Percentiles rank a stretch among this genome's conserved stretches.
phyloP scores from a whole-genome alignment of 2,113 vertebrate genomes.

The Lagenorhynchus albirostris region DNA sequence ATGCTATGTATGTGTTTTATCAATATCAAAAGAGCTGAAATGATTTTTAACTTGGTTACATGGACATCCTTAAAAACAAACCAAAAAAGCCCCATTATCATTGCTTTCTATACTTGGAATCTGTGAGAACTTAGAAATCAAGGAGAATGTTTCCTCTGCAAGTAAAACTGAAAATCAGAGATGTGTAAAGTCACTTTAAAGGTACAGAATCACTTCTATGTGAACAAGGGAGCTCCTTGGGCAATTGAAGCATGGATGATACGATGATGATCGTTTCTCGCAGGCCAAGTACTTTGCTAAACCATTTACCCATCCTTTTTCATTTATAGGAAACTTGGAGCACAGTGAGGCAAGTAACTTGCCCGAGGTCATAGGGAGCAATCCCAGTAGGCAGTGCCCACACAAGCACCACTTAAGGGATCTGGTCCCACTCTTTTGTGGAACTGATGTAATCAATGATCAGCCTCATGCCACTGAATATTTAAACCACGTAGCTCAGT shows the following conservation, averaged over 20 bases:
- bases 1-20: not conserved
- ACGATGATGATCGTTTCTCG: not conserved
- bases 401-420: not conserved
- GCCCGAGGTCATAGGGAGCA: not conserved
- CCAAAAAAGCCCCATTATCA: too few species aligned
- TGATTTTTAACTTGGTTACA: not conserved
- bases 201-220: not conserved
- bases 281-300: not conserved
- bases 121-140: not conserved
- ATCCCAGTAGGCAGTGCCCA: not conserved
- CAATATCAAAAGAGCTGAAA: not conserved
- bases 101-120: not conserved
- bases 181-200: not conserved
- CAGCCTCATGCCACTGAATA: not conserved
- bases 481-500: not conserved
- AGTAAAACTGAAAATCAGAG: not conserved
- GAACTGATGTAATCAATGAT: not conserved
- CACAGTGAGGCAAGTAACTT: not conserved
- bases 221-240: not conserved
- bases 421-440: not conserved
- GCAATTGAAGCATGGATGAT: too few species aligned
- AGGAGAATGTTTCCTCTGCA: not conserved
- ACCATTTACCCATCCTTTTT: not conserved
- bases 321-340: not conserved
- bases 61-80: not conserved